Evolutionary conservation across 2,113 vertebrate genomes (phyloP).

Genomic region (Centrocercus urophasianus): DNA sequence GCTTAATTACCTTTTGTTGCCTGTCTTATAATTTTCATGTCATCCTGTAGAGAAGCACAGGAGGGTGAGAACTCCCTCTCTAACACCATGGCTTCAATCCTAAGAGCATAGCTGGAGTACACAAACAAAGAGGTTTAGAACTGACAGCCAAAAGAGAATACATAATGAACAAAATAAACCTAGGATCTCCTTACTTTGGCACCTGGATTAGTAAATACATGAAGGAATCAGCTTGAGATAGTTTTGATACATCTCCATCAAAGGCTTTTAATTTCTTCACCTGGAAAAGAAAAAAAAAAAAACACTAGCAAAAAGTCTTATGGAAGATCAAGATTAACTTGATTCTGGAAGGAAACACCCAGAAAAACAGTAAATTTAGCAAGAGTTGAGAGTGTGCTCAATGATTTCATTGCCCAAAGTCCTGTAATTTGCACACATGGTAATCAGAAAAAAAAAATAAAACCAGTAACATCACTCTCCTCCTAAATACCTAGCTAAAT

Average conservation of each 20-base stretch:
- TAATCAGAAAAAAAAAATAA: neutral
- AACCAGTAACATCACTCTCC: neutral
- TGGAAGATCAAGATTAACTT: slow-evolving; percentile 5
- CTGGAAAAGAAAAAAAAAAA: slow-evolving; percentile 73
- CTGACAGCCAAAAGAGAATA: neutral
- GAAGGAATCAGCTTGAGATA: slow-evolving; percentile 95
- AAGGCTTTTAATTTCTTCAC: slow-evolving; percentile 91
- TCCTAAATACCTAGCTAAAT: neutral
- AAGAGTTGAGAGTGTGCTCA: neutral
- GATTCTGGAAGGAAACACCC: neutral
- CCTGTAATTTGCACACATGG: neutral
- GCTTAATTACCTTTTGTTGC: slow-evolving; percentile 88
- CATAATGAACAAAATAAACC: neutral
- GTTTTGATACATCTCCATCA: slow-evolving; percentile 89
- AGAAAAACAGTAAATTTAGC: slow-evolving; percentile 19
- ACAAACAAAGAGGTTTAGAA: slow-evolving; percentile 51
- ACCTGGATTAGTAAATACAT: slow-evolving; percentile 93
- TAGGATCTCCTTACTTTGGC: slow-evolving; percentile 86
- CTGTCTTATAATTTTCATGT: slow-evolving; percentile 86
- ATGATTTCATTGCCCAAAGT: neutral
- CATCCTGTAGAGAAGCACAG: slow-evolving; percentile 85
- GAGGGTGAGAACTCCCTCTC: slow-evolving; percentile 90
- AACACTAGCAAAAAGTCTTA: slow-evolving; percentile 15
- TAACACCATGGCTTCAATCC: slow-evolving; percentile 95
- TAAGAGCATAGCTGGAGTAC: slow-evolving; percentile 87